Evolutionary conservation across 2,797 vertebrate species (phyloP).

Genomic region (Pangasius sanitwongsei): DNA sequence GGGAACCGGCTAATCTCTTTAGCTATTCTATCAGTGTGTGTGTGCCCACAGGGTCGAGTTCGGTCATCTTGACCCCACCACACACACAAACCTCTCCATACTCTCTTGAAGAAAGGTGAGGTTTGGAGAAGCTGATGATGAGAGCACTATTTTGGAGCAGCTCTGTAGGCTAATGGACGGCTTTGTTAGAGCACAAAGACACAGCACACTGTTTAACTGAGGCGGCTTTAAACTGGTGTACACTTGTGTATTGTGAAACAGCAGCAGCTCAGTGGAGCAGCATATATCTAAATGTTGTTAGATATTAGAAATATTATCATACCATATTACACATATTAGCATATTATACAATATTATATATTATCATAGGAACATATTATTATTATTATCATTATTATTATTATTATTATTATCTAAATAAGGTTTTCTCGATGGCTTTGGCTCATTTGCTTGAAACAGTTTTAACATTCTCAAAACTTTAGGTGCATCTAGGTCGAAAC

Average conservation of each 20-base stretch:
- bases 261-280: not conserved
- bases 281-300: not conserved
- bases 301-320: not conserved
- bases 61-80: not conserved
- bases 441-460: not conserved
- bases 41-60: not conserved
- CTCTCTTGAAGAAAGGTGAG: not conserved
- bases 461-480: not conserved
- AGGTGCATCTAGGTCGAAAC: not conserved
- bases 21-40: conserved; percentile 24
- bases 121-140: not conserved
- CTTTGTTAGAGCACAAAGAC: not conserved
- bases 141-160: not conserved
- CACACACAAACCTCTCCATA: not conserved
- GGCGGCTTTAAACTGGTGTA: not conserved
- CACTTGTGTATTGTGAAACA: not conserved
- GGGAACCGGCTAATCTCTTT: conserved; percentile 43
- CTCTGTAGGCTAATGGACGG: not conserved
- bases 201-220: not conserved
- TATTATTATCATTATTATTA: too few relatives aligned
- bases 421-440: not conserved
- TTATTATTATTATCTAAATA: not conserved
- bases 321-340: too few relatives aligned
- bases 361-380: too few relatives aligned
- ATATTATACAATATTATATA: not conserved